Percentiles rank a stretch among this genome's conserved stretches.
phyloP scores from a whole-genome alignment of 2,888 invertebrate genomes.

The Harpalus rubripes region DNA sequence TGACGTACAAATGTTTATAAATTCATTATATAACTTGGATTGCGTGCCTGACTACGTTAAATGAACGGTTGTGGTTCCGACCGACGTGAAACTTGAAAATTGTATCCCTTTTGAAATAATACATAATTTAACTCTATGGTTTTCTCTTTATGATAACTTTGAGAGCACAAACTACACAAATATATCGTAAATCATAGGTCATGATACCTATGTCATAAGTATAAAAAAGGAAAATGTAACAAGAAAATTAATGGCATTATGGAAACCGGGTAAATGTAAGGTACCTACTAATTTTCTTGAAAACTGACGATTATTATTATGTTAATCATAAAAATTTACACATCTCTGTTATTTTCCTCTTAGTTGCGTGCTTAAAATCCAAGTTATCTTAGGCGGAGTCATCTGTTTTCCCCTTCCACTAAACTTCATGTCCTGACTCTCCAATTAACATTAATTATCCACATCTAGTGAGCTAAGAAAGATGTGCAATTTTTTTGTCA shows the following conservation, averaged over 20 bases:
- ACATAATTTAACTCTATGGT: too few species aligned
- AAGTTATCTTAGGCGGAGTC: slow-evolving; percentile 19
- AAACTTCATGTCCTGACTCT: neutral
- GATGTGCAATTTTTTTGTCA: slow-evolving; percentile 63
- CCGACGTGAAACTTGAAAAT: too few species aligned
- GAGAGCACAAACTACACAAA: too few species aligned
- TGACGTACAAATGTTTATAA: too few species aligned
- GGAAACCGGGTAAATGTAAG: neutral
- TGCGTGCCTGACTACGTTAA: too few species aligned
- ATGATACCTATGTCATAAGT: too few species aligned
- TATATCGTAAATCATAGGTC: too few species aligned
- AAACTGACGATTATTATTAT: neutral
- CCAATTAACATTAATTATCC: slow-evolving; percentile 59
- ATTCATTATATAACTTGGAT: too few species aligned
- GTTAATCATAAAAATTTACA: slow-evolving; percentile 26
- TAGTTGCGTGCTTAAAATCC: slow-evolving; percentile 27
- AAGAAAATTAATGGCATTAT: neutral
- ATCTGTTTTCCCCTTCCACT: neutral
- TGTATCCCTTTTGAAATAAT: too few species aligned
- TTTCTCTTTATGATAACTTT: too few species aligned
- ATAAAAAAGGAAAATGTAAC: too few species aligned
- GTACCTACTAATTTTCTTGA: neutral
- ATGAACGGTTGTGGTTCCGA: too few species aligned
- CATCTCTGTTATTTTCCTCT: slow-evolving; percentile 9
- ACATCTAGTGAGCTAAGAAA: slow-evolving; percentile 49